Evolutionary conservation across 2,113 vertebrate genomes (phyloP).

Genomic region (Athene noctua): DNA sequence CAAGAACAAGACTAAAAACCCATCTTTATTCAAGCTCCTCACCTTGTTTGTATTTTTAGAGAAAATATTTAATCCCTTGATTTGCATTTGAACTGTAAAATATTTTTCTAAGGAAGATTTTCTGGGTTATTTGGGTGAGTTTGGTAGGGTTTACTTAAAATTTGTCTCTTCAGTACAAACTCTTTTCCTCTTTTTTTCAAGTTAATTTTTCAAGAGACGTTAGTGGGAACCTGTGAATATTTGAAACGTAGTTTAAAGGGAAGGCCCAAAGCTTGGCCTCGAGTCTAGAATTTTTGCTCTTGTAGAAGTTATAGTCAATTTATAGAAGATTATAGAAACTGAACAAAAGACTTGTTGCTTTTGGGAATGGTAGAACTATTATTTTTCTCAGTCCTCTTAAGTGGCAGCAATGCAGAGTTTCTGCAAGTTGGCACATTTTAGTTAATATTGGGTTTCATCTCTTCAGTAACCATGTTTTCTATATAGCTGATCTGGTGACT

Average conservation of each 20-base stretch:
- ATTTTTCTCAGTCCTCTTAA: neutral
- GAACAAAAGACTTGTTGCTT: neutral
- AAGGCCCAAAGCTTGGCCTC: neutral
- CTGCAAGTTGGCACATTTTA: neutral
- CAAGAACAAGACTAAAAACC: neutral
- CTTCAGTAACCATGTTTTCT: neutral
- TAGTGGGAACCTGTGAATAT: rapidly evolving
- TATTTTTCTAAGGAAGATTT: neutral
- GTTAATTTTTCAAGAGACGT: neutral
- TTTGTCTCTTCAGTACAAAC: neutral
- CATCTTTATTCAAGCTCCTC: neutral
- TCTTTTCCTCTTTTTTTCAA: neutral
- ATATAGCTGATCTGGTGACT: neutral
- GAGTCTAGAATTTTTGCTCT: neutral
- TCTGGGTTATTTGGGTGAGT: neutral
- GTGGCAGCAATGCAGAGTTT: neutral
- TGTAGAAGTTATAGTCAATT: neutral
- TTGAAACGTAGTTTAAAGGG: neutral
- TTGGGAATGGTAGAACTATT: neutral
- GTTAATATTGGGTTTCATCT: neutral
- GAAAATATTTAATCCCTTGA: neutral
- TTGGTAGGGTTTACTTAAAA: neutral
- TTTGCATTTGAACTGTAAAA: neutral
- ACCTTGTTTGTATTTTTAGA: neutral
- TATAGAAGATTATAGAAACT: neutral